Evolutionary conservation across 1,140 invertebrate species (phyloP), one percentile per base, ranked within the genome.

Genomic region (Macrocentrus cingulum): DNA sequence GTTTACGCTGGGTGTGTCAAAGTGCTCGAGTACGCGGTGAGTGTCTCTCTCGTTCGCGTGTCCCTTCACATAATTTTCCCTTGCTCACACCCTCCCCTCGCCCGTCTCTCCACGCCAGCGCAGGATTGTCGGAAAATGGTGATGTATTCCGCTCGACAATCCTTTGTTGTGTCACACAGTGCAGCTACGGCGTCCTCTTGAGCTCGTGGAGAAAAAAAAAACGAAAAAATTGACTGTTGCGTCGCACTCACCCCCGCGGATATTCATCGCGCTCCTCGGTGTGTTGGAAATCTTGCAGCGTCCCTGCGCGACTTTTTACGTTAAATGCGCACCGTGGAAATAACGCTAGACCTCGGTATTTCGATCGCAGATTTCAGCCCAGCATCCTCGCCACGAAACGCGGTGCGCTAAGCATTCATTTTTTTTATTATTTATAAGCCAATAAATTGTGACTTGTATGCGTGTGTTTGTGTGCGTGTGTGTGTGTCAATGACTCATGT

Each of bases 1-100:
- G 68, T 71, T 70, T 71, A 71, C 64, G 61, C 59, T 67, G 68
- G 68, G 68, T 71, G 69, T 70, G 67, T 71, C 68, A 68, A 71
- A 67, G 62, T 63, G 62, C 25, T 25, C 49, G 18, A 19, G 39
- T 20, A 20, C 18, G 15, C 32, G 39, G 51, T 55, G 18, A 59
- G 22, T 51, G 25, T 39, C 37, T 44, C 19, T 25, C 16, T 56
- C 50, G 1, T 16, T 39, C 46, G 2, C 56, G 11, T 44, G 41
- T 56, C 37, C 23, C 46, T 32, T 32, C 15, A 9, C 54, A 36
- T 39, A 25, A 15, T 54, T 37, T 45, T 25, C 34, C 42, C 25
- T 25, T 36, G 42, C 22, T 8, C 9, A 20, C 15, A 13, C 56
- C 4, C 34, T 29, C 15, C 13, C 16, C 32, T 23, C 20, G 36